A percentile compares a stretch with the other conserved stretches of the same genome.
Evolutionary conservation across 2,888 invertebrate genomes (phyloP).

Genomic region (Stenoptilia bipunctidactyla): DNA sequence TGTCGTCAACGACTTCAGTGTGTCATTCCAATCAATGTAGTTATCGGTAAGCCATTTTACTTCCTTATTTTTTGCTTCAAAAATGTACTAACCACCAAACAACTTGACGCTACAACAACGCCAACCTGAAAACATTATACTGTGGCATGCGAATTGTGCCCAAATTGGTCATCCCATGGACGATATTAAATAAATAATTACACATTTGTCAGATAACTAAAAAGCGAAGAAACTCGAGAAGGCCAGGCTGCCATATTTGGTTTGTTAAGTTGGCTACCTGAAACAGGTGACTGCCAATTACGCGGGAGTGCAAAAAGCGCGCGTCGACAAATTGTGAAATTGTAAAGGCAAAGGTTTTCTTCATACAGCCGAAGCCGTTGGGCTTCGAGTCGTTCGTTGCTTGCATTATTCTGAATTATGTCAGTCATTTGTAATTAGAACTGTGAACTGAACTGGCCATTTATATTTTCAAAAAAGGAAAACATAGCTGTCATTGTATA

Average conservation of each 20-base stretch:
- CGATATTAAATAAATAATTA: constrained; percentile 70
- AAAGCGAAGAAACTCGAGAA: constrained; percentile 50
- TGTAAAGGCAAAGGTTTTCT: constrained; percentile 29
- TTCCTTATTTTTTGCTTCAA: not conserved
- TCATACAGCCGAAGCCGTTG: not conserved
- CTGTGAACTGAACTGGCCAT: no score
- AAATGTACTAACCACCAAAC: constrained; percentile 28
- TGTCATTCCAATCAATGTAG: no score
- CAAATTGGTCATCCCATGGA: constrained; percentile 42
- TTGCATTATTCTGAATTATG: no score
- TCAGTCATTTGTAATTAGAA: no score
- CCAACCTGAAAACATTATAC: constrained; percentile 38
- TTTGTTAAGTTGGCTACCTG: constrained; percentile 15
- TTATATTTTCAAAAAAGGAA: no score
- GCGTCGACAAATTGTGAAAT: constrained; percentile 67
- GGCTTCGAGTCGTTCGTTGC: no score
- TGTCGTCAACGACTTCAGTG: no score
- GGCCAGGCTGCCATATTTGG: constrained; percentile 54
- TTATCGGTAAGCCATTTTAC: no score
- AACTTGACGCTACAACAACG: constrained; percentile 27
- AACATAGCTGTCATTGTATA: no score
- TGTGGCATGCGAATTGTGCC: constrained; percentile 58
- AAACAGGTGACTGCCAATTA: constrained; percentile 65
- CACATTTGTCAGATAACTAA: constrained; percentile 70
- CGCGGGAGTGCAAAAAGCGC: constrained; percentile 52